phyloP scores from a whole-genome alignment of 2,888 invertebrate genomes.

The Melinopterus prodromus region DNA sequence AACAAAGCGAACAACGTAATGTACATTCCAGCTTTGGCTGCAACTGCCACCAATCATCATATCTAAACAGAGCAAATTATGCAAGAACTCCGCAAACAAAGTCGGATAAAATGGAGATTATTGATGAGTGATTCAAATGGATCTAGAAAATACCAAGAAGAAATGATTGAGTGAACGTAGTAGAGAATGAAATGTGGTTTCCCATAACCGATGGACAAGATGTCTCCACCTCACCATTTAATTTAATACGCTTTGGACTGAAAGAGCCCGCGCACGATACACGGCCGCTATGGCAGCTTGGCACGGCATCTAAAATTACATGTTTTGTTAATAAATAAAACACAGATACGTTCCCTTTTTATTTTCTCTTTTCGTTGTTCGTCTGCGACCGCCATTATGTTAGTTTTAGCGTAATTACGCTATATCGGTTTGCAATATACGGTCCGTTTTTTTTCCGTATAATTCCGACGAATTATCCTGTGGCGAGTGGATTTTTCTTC shows the following conservation, averaged over 20 bases:
- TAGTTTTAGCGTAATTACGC: background rate
- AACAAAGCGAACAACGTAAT: too few species aligned
- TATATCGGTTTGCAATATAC: background rate
- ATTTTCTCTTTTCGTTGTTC: slow-evolving; percentile 12
- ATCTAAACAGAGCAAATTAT: too few species aligned
- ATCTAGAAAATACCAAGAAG: background rate
- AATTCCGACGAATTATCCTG: background rate
- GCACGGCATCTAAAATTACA: slow-evolving; percentile 46
- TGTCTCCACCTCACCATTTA: slow-evolving; percentile 44
- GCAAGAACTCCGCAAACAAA: too few species aligned
- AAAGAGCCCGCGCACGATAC: slow-evolving; percentile 28
- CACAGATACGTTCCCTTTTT: slow-evolving; percentile 34
- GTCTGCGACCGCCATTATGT: background rate
- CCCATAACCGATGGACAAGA: slow-evolving; percentile 39
- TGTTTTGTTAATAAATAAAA: slow-evolving; percentile 40
- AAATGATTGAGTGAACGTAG: background rate
- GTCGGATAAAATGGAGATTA: too few species aligned
- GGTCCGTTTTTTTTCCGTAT: background rate
- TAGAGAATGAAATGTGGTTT: slow-evolving; percentile 12
- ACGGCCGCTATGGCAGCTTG: slow-evolving; percentile 41
- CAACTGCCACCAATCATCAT: too few species aligned
- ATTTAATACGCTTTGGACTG: slow-evolving; percentile 35
- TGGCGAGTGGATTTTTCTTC: slow-evolving; percentile 4
- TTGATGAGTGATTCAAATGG: background rate
- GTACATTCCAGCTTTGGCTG: too few species aligned